Evolutionary conservation across 2,113 vertebrate genomes (phyloP).

Genomic region (Balaenoptera acutorostrata): DNA sequence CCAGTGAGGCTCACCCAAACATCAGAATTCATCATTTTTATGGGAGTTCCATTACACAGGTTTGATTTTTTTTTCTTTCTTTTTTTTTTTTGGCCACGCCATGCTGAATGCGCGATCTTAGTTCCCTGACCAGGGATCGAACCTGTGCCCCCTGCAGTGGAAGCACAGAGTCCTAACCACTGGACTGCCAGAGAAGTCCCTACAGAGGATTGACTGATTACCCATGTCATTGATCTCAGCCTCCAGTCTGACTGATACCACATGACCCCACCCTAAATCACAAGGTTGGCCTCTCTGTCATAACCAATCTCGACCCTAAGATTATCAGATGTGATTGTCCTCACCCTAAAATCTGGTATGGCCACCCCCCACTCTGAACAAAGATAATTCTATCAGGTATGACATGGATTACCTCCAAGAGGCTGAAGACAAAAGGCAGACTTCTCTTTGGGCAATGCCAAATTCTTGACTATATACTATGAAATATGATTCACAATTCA

Average conservation of each 20-base stretch:
- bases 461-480: neutral
- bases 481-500: neutral
- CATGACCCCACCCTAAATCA: neutral
- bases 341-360: neutral
- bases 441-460: neutral
- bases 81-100: rapidly evolving
- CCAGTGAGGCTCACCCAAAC: neutral
- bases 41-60: no score
- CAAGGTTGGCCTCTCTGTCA: neutral
- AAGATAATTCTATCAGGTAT: neutral
- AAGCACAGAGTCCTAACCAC: neutral
- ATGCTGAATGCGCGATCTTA: neutral
- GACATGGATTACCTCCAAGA: neutral
- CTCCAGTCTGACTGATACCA: neutral
- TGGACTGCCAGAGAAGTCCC: neutral
- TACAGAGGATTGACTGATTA: neutral
- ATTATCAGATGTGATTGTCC: neutral
- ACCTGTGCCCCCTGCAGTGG: neutral
- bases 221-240: neutral
- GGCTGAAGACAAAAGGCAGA: neutral
- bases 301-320: neutral
- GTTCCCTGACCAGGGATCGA: neutral
- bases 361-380: neutral
- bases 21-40: neutral
- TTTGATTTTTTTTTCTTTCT: neutral